Evolutionary conservation across 2,888 invertebrate species (phyloP).

Genomic region (Drosophila greeni): DNA sequence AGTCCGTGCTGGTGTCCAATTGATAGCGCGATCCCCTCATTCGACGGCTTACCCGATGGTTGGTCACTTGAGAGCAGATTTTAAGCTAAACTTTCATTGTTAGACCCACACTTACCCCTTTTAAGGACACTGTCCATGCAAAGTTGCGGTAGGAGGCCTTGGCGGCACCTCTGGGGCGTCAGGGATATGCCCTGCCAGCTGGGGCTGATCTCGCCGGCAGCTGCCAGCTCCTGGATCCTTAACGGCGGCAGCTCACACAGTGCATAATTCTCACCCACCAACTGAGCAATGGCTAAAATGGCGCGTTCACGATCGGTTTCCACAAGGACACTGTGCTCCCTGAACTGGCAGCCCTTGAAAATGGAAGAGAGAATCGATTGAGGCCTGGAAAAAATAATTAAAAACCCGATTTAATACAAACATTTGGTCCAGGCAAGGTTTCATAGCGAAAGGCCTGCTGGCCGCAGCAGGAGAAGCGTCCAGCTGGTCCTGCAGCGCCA

Average conservation of each 20-base stretch:
- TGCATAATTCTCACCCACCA: conserved; percentile 76
- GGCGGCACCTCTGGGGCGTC: conserved; percentile 77
- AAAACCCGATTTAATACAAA: conserved; percentile 33
- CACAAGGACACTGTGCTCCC: conserved; percentile 85
- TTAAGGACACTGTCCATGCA: conserved; percentile 66
- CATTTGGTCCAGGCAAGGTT: conserved; percentile 77
- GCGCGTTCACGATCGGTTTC: conserved; percentile 84
- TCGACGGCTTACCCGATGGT: conserved; percentile 59
- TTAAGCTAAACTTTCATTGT: neutral
- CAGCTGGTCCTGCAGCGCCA: conserved; percentile 84
- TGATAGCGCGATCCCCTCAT: conserved; percentile 60
- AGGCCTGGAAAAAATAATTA: too few relatives aligned
- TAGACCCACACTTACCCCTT: neutral
- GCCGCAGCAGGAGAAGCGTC: conserved; percentile 92
- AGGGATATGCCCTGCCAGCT: conserved; percentile 76
- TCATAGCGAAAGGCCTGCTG: conserved; percentile 85
- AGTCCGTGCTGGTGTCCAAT: conserved; percentile 76
- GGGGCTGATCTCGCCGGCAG: conserved; percentile 60
- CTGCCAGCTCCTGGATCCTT: conserved; percentile 64
- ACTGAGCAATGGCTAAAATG: conserved; percentile 80
- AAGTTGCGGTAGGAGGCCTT: conserved; percentile 76
- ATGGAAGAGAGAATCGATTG: too few relatives aligned
- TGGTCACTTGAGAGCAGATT: conserved; percentile 55
- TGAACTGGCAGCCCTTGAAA: conserved; percentile 85
- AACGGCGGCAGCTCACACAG: conserved; percentile 73